Evolutionary conservation across 2,888 invertebrate species (phyloP), one percentile per base, ranked within the genome.

Genomic region (Amphipyra berbera): DNA sequence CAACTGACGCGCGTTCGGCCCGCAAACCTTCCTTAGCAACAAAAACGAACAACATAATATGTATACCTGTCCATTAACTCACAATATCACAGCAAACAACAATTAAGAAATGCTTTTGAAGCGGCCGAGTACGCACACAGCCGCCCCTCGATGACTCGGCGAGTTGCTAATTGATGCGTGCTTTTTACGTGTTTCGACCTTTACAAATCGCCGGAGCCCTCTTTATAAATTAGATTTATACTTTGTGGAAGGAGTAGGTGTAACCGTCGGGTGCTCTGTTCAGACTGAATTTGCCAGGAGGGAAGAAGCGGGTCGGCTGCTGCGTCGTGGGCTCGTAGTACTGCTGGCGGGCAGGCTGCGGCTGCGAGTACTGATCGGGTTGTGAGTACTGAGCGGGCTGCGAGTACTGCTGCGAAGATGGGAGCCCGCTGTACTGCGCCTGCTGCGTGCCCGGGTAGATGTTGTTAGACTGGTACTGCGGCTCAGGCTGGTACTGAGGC

Each of bases 181-280:
- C 87, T 90, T 91, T 89, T 89, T 89, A 88, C 85, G 83, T 87
- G 79, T 88, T 87, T 86, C 80, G 84, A 81, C 78, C 85, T 85
- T 82, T 82, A 90, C 90, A 89, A 90, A 88, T 88, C 90, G 88
- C 90, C 90, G 86, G 86, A 85, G 82, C 82, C 82, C 78, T 85
- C 78, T 83, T 75, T 81, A 81, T 84, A 86, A 85, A 86, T 87
- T 87, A 86, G 77, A 83, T 88, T 93, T 95, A 95, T 83, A 93
- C 94, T 92, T 95, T 97, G 94, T 97, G 97, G 95, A 98, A 98
- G 76, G 96, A 97, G 93, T 97, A 98, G 83, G 97, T 97, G 95
- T 96, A 98, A 84, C 98, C 98, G 86, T 98, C 98, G 42, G 98
- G 98, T 64, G 97, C 97, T 86, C 98, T 96, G 95, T 98, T 98